Conservation (phyloP, 2,888 invertebrate species). For the Nyleta sp. region DNA sequence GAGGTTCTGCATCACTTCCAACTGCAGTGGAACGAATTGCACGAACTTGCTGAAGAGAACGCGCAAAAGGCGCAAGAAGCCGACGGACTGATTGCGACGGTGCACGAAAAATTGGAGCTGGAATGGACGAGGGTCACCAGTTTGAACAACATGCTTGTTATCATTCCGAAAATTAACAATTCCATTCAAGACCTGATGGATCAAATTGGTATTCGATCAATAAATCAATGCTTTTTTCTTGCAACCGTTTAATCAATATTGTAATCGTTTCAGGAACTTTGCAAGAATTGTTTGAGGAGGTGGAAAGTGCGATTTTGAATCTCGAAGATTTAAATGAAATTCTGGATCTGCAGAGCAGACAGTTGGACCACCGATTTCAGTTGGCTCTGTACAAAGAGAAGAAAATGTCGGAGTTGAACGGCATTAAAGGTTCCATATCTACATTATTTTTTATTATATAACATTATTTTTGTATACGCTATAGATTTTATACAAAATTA, state of each 20-base stretch:
- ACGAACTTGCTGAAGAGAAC: slow-evolving; percentile 87
- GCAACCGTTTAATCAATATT: no score
- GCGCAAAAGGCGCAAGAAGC: slow-evolving; percentile 85
- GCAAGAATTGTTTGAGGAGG: slow-evolving; percentile 85
- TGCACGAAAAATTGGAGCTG: slow-evolving; percentile 80
- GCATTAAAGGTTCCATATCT: slow-evolving; percentile 82
- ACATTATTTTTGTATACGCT: no score
- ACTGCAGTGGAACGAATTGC: slow-evolving; percentile 88
- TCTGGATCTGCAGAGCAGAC: slow-evolving; percentile 88
- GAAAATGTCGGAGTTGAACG: slow-evolving; percentile 85
- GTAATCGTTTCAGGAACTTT: slow-evolving; percentile 83
- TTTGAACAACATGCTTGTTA: slow-evolving; percentile 80
- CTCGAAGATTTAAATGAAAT: slow-evolving; percentile 88
- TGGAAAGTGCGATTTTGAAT: slow-evolving; percentile 86
- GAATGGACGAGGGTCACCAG: slow-evolving; percentile 81
- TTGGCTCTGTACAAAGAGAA: slow-evolving; percentile 88
- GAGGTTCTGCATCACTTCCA: slow-evolving; percentile 88
- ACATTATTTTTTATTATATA: no score
- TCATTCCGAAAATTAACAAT: slow-evolving; percentile 83
- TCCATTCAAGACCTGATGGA: slow-evolving; percentile 83
- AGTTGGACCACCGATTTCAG: slow-evolving; percentile 88
- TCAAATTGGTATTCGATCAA: slow-evolving; percentile 81
- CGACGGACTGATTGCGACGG: slow-evolving; percentile 78
- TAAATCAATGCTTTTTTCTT: no score
- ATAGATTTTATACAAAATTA: no score